Evolutionary conservation across 1,140 invertebrate species (phyloP), one percentile per base, ranked within the genome.

Genomic region (Cherax quadricarinatus): DNA sequence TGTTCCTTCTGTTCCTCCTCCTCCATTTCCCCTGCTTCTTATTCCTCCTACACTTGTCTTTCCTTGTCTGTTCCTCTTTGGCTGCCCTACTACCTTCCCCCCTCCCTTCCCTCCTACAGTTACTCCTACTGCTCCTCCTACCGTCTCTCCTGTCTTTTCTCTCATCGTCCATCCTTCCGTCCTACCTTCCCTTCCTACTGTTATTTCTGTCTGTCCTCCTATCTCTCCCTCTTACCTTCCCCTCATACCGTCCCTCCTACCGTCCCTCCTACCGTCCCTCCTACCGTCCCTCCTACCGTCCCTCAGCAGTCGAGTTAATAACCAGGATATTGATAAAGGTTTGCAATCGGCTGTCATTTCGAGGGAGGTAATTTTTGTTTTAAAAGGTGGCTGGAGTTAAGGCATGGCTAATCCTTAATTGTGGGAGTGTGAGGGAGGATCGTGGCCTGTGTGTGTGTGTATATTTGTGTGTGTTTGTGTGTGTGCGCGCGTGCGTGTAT

Each of bases 321-420:
- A 48, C 81, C 66, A 30, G 80, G 51, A 75, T 89, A 89, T 89
- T 89, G 88, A 89, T 89, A 57, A 70, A 89, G 80, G 80, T 89
- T 66, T 89, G 81, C 62, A 84, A 83, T 81, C 57, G 66, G 51
- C 62, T 81, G 88, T 83, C 80, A 75, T 86, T 86, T 75, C 16
- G 62, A 75, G 70, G 85, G 30, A 51, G 62, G 85, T 66, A 86
- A 86, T 86, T 86, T 86, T 14, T 24, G 41, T 51, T 24, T 66
- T 83, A 30, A 88, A 53, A 24, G 86, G 62, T 41, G 81, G 57
- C 16, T 73, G 88, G 16, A 48, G 86, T 48, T 4, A 41, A 41
- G n/a, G 62, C 88, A 84, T 89, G 81, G 66, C 79, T 73, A 89
- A 89, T 89, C 88, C 81, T 12, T 83, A 89, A 89, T 89, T 57